phyloP scores from a whole-genome alignment of 2,113 vertebrate genomes.

The Phodopus roborovskii region DNA sequence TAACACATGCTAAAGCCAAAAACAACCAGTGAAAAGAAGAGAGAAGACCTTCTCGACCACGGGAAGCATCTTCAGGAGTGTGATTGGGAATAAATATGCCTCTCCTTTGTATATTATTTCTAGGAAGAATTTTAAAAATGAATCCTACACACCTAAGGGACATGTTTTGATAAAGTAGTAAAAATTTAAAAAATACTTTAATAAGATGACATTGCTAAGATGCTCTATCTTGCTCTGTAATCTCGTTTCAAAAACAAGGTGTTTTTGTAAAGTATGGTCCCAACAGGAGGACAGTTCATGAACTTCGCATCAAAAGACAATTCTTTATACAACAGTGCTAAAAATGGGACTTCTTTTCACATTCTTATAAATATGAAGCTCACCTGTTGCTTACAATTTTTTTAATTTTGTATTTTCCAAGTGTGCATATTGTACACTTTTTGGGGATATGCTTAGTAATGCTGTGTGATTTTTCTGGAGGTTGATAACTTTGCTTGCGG shows the following conservation, averaged over 20 bases:
- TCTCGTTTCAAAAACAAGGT: conserved; percentile 90
- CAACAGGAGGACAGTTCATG: conserved; percentile 90
- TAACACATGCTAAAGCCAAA: conserved; percentile 99
- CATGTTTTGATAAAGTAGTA: conserved; percentile 94
- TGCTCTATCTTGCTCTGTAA: conserved; percentile 89
- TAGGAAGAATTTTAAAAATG: conserved; percentile 93
- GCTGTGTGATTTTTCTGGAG: conserved; percentile 91
- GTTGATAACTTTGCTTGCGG: conserved; percentile 92
- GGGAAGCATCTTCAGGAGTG: conserved; percentile 88
- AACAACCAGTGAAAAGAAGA: conserved; percentile 96
- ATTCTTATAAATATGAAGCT: conserved; percentile 92
- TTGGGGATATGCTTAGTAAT: conserved; percentile 96
- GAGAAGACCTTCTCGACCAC: conserved; percentile 82
- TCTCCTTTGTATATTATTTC: conserved; percentile 96
- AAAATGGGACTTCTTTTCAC: conserved; percentile 92
- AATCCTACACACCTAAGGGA: conserved; percentile 89
- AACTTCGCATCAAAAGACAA: conserved; percentile 91
- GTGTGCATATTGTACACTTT: conserved; percentile 99
- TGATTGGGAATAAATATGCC: conserved; percentile 87
- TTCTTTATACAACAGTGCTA: conserved; percentile 94
- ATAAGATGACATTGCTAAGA: conserved; percentile 89
- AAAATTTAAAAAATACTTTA: conserved; percentile 88
- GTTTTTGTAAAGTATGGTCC: conserved; percentile 91
- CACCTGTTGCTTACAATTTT: conserved; percentile 92
- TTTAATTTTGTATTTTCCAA: conserved; percentile 97